These are phyloP conservation scores for Uropetala carovei DNA, from an alignment of 2,888 invertebrate species.

Conservation along the genomic window DNA sequence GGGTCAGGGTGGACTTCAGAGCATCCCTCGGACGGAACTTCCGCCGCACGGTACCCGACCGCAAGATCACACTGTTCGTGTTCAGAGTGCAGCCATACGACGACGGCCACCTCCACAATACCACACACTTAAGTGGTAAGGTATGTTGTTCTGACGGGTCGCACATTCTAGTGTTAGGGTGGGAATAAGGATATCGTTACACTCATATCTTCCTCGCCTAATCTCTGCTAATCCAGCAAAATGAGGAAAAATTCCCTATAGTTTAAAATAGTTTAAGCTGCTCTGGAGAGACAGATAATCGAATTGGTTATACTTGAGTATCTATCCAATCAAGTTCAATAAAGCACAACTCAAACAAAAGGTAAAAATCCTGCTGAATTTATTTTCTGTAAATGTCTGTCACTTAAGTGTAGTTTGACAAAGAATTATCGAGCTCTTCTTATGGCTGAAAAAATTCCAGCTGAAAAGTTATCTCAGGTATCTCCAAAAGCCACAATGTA, in stretches of 20 bases:
- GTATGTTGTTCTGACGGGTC: slow-evolving; percentile 73
- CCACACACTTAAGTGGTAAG: slow-evolving; percentile 80
- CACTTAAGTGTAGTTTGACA: too few relatives aligned
- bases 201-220: neutral
- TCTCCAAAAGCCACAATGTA: too few relatives aligned
- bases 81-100: slow-evolving; percentile 79
- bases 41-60: slow-evolving; percentile 72
- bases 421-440: too few relatives aligned
- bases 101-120: slow-evolving; percentile 77
- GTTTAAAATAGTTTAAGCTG: neutral
- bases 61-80: slow-evolving; percentile 83
- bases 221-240: neutral
- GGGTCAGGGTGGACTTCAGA: slow-evolving; percentile 82
- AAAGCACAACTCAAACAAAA: too few relatives aligned
- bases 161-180: slow-evolving; percentile 38
- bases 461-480: too few relatives aligned
- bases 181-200: slow-evolving; percentile 27
- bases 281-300: too few relatives aligned
- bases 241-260: neutral
- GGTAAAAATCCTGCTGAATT: too few relatives aligned
- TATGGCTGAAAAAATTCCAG: too few relatives aligned
- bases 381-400: too few relatives aligned
- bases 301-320: too few relatives aligned
- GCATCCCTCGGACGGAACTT: slow-evolving; percentile 72
- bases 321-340: too few relatives aligned